These are phyloP conservation scores for Coturnix japonica DNA, from an alignment of 2,113 vertebrate genomes.

Conservation along the genomic window DNA sequence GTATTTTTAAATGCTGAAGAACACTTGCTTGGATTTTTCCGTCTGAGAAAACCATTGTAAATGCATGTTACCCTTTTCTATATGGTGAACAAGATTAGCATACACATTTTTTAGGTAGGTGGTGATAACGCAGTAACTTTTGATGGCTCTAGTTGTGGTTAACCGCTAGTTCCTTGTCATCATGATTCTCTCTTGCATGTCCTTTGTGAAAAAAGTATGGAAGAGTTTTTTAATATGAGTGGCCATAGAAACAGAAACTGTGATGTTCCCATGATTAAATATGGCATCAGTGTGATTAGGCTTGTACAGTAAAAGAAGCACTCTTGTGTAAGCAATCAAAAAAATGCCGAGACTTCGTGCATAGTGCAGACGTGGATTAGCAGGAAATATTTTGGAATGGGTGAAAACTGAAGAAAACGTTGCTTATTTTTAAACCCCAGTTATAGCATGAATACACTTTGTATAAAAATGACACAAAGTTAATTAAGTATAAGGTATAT, in stretches of 20 bases:
- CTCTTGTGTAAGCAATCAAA: not conserved
- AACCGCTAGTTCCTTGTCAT: not conserved
- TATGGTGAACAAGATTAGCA: not conserved
- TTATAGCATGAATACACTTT: not conserved
- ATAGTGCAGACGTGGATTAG: not conserved
- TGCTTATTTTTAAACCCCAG: not conserved
- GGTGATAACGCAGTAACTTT: not conserved
- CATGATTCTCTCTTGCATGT: not conserved
- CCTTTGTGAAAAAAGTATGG: not conserved
- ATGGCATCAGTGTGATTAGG: not conserved
- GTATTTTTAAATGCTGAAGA: not conserved
- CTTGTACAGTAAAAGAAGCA: not conserved
- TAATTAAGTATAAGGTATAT: not conserved
- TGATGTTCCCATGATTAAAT: not conserved
- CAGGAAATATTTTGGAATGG: not conserved
- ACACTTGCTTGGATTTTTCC: not conserved
- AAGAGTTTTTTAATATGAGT: not conserved
- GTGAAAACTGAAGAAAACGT: not conserved
- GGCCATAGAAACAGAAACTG: not conserved
- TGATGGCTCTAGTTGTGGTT: not conserved
- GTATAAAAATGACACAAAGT: not conserved
- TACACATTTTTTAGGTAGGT: accelerated
- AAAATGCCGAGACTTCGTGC: not conserved
- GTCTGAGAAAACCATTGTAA: not conserved
- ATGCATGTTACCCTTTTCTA: not conserved